Conservation (phyloP, 2,888 invertebrate genomes). For the Glaucopsyche alexis region DNA sequence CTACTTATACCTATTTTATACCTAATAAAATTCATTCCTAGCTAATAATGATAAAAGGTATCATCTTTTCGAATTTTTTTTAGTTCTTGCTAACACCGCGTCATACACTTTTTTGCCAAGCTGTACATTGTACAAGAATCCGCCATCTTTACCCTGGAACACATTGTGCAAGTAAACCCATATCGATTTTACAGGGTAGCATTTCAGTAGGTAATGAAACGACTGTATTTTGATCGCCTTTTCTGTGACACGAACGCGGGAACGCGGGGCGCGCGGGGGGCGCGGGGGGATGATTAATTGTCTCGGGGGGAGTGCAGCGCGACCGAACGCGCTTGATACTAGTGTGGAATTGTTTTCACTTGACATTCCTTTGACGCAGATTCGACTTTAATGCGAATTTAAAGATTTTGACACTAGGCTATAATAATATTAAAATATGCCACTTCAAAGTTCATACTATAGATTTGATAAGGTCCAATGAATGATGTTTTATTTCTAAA, state of each 20-base stretch:
- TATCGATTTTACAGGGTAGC: slow-evolving; percentile 26
- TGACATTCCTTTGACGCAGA: background rate
- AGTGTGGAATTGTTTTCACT: slow-evolving; percentile 9
- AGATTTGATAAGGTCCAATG: too few species aligned
- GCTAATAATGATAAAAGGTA: too few species aligned
- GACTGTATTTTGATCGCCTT: slow-evolving; percentile 31
- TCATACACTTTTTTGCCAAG: too few species aligned
- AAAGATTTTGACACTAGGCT: background rate
- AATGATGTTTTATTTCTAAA: too few species aligned
- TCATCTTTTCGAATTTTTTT: too few species aligned
- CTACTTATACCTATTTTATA: too few species aligned
- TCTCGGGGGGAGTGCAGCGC: slow-evolving; percentile 44
- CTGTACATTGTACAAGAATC: too few species aligned
- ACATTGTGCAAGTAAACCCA: background rate
- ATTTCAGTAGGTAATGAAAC: slow-evolving; percentile 34
- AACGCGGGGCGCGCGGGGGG: slow-evolving; percentile 45
- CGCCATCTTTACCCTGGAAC: too few species aligned
- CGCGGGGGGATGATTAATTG: slow-evolving; percentile 61
- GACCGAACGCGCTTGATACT: slow-evolving; percentile 28
- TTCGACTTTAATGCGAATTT: background rate
- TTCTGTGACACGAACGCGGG: slow-evolving; percentile 45
- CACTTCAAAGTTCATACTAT: background rate
- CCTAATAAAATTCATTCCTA: too few species aligned
- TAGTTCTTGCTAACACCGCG: too few species aligned
- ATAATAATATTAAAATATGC: too few species aligned